phyloP scores from a whole-genome alignment of 2,888 invertebrate genomes.

The Spisula subtruncata region DNA sequence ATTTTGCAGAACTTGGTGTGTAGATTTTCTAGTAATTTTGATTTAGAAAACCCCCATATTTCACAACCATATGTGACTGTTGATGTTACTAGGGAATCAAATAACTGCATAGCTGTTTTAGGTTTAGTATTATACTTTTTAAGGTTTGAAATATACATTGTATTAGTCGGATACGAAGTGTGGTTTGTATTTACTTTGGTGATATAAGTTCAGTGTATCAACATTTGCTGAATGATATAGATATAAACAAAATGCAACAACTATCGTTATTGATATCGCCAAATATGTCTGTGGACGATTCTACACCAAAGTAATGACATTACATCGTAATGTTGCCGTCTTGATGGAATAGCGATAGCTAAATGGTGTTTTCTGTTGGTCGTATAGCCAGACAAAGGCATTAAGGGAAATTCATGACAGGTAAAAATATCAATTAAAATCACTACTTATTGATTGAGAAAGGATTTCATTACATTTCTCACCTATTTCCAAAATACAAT shows the following conservation, averaged over 20 bases:
- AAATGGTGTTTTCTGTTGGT: neutral
- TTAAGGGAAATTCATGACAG: neutral
- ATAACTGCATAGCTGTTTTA: too few species aligned
- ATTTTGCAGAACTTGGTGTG: too few species aligned
- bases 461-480: constrained; percentile 15
- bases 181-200: too few species aligned
- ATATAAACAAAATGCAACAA: neutral
- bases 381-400: neutral
- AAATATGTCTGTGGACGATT: neutral
- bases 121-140: too few species aligned
- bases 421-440: constrained; percentile 15
- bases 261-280: neutral
- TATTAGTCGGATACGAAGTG: too few species aligned
- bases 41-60: too few species aligned
- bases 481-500: neutral
- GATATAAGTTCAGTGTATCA: too few species aligned
- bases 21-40: too few species aligned
- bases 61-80: too few species aligned
- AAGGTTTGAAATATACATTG: too few species aligned
- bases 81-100: too few species aligned
- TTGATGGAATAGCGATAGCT: neutral
- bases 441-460: constrained; percentile 10
- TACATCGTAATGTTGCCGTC: neutral
- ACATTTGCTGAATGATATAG: too few species aligned
- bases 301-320: neutral